Percentiles rank a stretch among this genome's conserved stretches.
These are phyloP conservation scores for Callyntrura sp. DNA, from an alignment of 2,888 invertebrate genomes.

Conservation along the genomic window DNA sequence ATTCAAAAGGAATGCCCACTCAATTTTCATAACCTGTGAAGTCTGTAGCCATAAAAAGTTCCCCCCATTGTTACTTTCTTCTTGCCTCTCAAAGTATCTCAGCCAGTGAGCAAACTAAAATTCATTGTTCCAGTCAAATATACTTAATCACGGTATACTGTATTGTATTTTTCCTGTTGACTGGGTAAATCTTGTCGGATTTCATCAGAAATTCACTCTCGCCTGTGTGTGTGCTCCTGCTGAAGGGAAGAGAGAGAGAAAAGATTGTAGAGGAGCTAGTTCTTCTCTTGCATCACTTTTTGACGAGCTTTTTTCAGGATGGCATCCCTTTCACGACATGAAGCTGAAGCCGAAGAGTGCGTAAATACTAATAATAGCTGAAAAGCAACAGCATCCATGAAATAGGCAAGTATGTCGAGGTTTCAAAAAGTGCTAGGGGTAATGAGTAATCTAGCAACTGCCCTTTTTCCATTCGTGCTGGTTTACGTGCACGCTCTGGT, in stretches of 20 bases:
- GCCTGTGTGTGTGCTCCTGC: neutral
- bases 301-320: constrained; percentile 3
- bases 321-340: neutral
- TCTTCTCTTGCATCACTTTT: constrained; percentile 10
- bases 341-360: constrained; percentile 26
- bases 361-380: constrained; percentile 28
- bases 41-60: too few species aligned
- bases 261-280: neutral
- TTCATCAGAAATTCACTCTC: neutral
- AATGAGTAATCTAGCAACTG: neutral
- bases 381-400: constrained; percentile 27
- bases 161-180: neutral
- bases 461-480: constrained; percentile 22
- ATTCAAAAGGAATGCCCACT: too few species aligned
- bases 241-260: neutral
- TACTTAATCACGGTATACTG: too few species aligned
- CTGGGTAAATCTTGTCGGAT: neutral
- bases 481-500: constrained; percentile 33
- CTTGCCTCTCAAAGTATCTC: too few species aligned
- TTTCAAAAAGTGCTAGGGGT: neutral
- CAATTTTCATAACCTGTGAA: too few species aligned
- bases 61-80: too few species aligned
- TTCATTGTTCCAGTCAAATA: neutral
- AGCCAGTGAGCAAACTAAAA: neutral
- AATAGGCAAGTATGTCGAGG: neutral